Evolutionary conservation across 2,113 vertebrate genomes (phyloP), one percentile per base, ranked within the genome.

Genomic region (Tonatia bakeri): DNA sequence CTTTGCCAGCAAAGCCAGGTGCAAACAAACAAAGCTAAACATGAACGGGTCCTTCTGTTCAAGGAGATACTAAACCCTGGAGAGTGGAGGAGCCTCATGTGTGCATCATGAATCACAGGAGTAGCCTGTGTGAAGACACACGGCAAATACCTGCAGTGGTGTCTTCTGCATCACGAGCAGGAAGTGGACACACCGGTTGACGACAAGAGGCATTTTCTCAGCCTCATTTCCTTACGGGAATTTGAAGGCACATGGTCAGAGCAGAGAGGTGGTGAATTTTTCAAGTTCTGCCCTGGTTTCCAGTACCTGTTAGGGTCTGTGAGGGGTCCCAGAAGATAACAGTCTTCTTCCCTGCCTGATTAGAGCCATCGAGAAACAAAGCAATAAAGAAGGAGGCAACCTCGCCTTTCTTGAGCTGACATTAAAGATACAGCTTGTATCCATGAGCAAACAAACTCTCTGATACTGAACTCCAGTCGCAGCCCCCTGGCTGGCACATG

Each of bases 141-240:
- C 0, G 4, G 1, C 3, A 5, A 10, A 28, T 3, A 64, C 54
- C 19, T 6, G 40, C 20, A 12, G 33, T 4, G 50, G 1, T 26
- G 33, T 24, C 50, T 75, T 22, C 24, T 0, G 1, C 4, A 22
- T 4, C 40, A 8, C 52, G 6, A 33, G 52, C 47, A 13, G 11
- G 33, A 47, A 70, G 38, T 2, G 54, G 33, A 31, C 11, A 3
- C 16, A 11, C 50, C 24, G 1, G 0, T 0, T 9, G 38, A 26
- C 1, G 72, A 47, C 2, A 24, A 61, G 73, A 50, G 12, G 28
- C 28, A 6, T 38, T 50, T 91, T 75, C 33, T 38, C 72, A 16
- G 54, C 36, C 73, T 73, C 45, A 14, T n/a, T 33, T 33, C 72
- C 54, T 69, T 17, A 4, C 0, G 20, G 10, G 52, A 82, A 52